These are phyloP conservation scores for Threskiornis aethiopicus DNA, from an alignment of 2,797 vertebrate genomes.

Conservation along the genomic window DNA sequence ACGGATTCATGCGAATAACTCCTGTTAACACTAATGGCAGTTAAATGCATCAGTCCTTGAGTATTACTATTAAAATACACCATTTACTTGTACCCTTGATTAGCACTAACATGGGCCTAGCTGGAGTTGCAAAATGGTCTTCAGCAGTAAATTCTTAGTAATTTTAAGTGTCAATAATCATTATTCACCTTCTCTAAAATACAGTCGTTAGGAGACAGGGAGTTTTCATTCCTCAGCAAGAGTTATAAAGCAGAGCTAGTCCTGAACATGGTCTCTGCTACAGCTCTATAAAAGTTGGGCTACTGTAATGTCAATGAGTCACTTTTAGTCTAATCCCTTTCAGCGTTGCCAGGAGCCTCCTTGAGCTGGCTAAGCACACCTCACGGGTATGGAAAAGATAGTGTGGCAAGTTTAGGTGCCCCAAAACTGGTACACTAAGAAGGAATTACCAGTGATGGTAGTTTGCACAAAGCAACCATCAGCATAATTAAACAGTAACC, in stretches of 20 bases:
- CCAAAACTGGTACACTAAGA: neutral
- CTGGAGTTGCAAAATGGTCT: neutral
- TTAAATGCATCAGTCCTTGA: conserved; percentile 20
- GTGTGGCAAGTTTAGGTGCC: neutral
- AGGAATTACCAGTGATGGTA: neutral
- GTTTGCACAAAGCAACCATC: neutral
- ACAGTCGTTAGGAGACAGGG: neutral
- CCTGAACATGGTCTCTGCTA: neutral
- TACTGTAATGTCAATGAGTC: neutral
- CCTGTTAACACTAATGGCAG: conserved; percentile 49
- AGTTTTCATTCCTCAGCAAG: neutral
- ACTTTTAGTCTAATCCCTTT: neutral
- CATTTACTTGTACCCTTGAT: conserved; percentile 19
- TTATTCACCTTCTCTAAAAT: conserved; percentile 45
- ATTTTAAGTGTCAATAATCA: conserved; percentile 58
- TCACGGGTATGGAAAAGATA: neutral
- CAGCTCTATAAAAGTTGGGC: neutral
- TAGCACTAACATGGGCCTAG: neutral
- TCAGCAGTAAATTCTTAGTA: conserved; percentile 14
- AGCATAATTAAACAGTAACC: neutral
- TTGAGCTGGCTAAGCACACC: neutral
- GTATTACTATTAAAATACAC: conserved; percentile 32
- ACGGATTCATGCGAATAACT: conserved; percentile 38
- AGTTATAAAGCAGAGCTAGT: neutral
- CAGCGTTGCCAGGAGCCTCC: neutral